Base-by-base conservation (phyloP, 2,797 vertebrate species). In the Denticeps clupeoides region DNA sequence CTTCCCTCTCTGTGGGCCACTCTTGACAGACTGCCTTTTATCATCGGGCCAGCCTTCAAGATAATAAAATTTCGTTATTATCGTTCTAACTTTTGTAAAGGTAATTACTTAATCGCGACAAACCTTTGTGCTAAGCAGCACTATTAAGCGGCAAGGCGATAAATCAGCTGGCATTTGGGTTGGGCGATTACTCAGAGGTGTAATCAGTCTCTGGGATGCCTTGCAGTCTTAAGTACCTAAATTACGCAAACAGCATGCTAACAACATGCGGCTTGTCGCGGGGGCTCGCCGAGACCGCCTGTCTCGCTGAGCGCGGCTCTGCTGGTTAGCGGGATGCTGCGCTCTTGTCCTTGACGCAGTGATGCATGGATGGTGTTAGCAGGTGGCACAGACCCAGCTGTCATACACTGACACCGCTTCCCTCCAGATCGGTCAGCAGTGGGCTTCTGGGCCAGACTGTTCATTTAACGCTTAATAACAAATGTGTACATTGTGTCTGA, bases 31-130 rank as follows among this genome's bases (percentile, higher is more conserved):
- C 41, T 60, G 69, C 71, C 78, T 85, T 83, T 89, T 81, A 79
- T 91, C 87, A 88, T 65, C 6, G 25, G 46, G 15, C 47, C 64
- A 68, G 69, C 80, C 79, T 83, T 82, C 72, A 72, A 80, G 82
- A 89, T 90, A 93, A 90, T 87, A 87, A 88, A 85, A 81, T 84
- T 90, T 76, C 80, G 80, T 87, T 88, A 90, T 87, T n/a, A n/a
- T n/a, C n/a, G n/a, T n/a, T n/a, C n/a, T n/a, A n/a, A n/a, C n/a
- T n/a, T n/a, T n/a, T n/a, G n/a, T n/a, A n/a, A 77, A 87, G 84
- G 87, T 90, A 90, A 92, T 94, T 91, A 89, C 87, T 91, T 90
- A 88, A 93, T 91, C 89, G 90, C 83, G 86, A 89, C 87, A 90
- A 92, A 90, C 86, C 82, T 82, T 84, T 83, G 83, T 87, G 88